A percentile compares a stretch with the other conserved stretches of the same genome.
Evolutionary conservation across 2,113 vertebrate species (phyloP).

Genomic region (Sebastes schlegelii): DNA sequence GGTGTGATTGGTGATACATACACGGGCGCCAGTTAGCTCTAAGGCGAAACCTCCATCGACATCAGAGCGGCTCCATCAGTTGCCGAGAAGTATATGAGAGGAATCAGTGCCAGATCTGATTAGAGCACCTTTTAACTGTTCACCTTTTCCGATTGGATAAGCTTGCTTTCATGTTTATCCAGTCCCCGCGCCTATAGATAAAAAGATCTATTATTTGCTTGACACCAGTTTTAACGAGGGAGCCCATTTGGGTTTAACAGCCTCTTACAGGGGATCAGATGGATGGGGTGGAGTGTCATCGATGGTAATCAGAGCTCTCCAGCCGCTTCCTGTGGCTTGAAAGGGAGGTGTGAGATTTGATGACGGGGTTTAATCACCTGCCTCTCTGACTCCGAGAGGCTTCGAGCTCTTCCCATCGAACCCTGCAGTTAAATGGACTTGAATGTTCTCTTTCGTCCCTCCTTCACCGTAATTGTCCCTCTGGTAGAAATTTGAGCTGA

Average conservation of each 20-base stretch:
- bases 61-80: background rate
- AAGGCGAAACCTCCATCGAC: conserved; percentile 6
- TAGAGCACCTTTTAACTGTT: conserved; percentile 49
- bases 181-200: conserved; percentile 61
- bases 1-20: background rate
- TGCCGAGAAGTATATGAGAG: conserved; percentile 9
- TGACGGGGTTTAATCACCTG: conserved; percentile 61
- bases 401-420: conserved; percentile 44
- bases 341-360: conserved; percentile 59
- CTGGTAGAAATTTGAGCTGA: conserved; percentile 15
- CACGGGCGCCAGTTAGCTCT: background rate
- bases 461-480: conserved; percentile 25
- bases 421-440: conserved; percentile 53
- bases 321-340: conserved; percentile 58
- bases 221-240: conserved; percentile 67
- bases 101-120: conserved; percentile 55
- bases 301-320: conserved; percentile 74
- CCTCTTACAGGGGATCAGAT: conserved; percentile 75
- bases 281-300: conserved; percentile 70
- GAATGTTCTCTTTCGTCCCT: conserved; percentile 25
- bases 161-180: conserved; percentile 63
- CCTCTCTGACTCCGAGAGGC: conserved; percentile 39
- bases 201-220: conserved; percentile 72
- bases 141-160: conserved; percentile 67
- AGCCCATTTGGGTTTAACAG: conserved; percentile 71